Evolutionary conservation across 2,797 vertebrate species (phyloP).

Genomic region (Micromesistius poutassou): DNA sequence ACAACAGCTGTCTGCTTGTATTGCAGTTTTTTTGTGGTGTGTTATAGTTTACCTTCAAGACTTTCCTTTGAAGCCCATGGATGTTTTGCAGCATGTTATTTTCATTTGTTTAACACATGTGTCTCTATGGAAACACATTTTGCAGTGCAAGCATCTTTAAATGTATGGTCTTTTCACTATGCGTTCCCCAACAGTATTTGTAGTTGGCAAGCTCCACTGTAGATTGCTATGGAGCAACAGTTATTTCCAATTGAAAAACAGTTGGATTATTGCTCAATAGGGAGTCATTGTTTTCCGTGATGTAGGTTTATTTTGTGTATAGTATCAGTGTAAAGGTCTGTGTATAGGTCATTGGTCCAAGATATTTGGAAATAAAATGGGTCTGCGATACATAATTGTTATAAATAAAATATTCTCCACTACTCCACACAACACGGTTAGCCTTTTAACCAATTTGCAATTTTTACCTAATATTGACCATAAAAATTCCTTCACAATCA

Average conservation of each 20-base stretch:
- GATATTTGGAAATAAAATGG: background rate
- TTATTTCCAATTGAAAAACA: background rate
- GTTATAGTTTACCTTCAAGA: background rate
- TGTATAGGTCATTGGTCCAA: no score
- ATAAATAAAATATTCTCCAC: background rate
- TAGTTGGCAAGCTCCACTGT: background rate
- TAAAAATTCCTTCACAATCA: background rate
- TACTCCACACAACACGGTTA: background rate
- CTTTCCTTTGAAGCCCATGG: background rate
- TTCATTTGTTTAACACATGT: background rate
- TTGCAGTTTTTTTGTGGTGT: background rate
- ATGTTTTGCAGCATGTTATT: background rate
- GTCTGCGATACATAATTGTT: background rate
- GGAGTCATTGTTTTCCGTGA: background rate
- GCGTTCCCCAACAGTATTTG: background rate
- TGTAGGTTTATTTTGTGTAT: background rate
- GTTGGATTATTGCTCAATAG: background rate
- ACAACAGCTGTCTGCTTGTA: slow-evolving; percentile 12
- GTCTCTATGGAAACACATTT: background rate
- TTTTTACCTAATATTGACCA: background rate
- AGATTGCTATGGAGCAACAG: background rate
- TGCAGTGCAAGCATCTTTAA: background rate
- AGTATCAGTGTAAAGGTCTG: no score
- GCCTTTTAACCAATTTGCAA: background rate
- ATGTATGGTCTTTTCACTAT: background rate